These are phyloP conservation scores for Mormyrops boulengeri DNA, from an alignment of 2,797 vertebrate genomes.

Conservation along the genomic window DNA sequence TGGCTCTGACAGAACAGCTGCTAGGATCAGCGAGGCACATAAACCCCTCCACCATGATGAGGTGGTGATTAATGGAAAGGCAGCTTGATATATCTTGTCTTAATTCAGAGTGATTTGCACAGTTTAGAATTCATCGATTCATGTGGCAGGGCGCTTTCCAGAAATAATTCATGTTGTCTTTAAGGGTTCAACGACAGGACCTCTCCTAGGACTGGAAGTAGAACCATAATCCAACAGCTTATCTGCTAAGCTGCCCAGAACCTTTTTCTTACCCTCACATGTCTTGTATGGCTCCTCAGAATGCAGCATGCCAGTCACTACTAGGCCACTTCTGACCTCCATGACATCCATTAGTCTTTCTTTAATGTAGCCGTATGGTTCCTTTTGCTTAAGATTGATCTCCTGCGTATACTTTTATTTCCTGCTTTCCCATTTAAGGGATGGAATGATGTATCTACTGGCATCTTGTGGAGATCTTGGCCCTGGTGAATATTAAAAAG, in stretches of 20 bases:
- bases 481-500: not conserved
- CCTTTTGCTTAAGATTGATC: not conserved
- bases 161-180: not conserved
- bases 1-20: not conserved
- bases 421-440: not conserved
- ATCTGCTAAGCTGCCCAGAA: not conserved
- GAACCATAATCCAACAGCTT: not conserved
- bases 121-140: not conserved
- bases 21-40: not conserved
- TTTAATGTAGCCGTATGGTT: not conserved
- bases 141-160: not conserved
- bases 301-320: not conserved
- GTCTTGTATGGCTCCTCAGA: not conserved
- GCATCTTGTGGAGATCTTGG: not conserved
- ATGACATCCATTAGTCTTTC: not conserved
- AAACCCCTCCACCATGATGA: not conserved
- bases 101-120: not conserved
- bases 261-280: not conserved
- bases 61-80: not conserved
- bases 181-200: not conserved
- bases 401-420: not conserved
- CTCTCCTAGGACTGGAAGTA: not conserved
- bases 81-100: not conserved
- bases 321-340: not conserved
- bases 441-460: not conserved